Conservation (phyloP, 2,797 vertebrate genomes). For the Oophaga sylvatica region DNA sequence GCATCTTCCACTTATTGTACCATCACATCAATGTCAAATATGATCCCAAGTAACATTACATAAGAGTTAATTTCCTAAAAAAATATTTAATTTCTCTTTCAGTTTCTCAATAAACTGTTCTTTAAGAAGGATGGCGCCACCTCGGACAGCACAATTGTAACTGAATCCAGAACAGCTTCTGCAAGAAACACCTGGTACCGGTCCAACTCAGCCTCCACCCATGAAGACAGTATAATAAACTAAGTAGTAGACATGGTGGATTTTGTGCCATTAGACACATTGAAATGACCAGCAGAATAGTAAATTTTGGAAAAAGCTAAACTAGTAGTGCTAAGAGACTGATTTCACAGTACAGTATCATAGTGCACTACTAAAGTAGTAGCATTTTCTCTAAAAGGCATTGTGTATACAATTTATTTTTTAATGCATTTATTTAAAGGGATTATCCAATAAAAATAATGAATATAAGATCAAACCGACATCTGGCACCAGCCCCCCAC, state of each 20-base stretch:
- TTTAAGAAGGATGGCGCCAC: neutral
- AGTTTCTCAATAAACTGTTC: slow-evolving; percentile 51
- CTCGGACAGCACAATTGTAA: neutral
- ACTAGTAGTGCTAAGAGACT: too few relatives aligned
- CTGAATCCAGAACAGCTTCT: slow-evolving; percentile 17
- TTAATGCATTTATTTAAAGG: neutral
- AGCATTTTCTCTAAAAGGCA: too few relatives aligned
- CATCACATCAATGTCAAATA: neutral
- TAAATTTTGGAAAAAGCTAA: neutral
- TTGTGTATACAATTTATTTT: neutral
- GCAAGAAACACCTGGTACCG: slow-evolving; percentile 31
- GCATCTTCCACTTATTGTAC: neutral
- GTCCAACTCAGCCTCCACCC: slow-evolving; percentile 44
- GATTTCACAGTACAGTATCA: too few relatives aligned
- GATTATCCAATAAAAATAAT: too few relatives aligned
- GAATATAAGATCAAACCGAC: too few relatives aligned
- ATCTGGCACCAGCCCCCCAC: too few relatives aligned
- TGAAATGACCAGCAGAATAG: neutral
- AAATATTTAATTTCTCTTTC: neutral
- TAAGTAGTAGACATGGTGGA: neutral
- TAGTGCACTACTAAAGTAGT: too few relatives aligned
- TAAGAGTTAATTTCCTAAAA: neutral
- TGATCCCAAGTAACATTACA: neutral
- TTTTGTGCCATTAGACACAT: neutral
- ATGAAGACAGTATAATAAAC: slow-evolving; percentile 58